Base-by-base conservation (phyloP, 2,888 invertebrate genomes). In the Oligia strigilis region DNA sequence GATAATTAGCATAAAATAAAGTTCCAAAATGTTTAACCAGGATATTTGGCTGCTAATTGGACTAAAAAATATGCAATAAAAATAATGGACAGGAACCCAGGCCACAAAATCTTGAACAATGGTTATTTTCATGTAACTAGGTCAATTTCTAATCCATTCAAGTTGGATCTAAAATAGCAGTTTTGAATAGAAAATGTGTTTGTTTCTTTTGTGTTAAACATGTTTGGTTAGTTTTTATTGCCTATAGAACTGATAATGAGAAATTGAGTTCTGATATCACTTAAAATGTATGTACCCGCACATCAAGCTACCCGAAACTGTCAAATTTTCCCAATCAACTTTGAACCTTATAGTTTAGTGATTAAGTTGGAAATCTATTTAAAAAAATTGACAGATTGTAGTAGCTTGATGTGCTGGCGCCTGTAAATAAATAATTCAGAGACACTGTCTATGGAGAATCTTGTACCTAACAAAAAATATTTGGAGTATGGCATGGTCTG, bases 141-240 rank as follows among this genome's bases (percentile, higher is more conserved):
- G 94, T 93, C 93, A 93, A 93, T 94, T 94, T 94, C 93, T 94
- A 94, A 94, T 93, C 91, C 90, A 93, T 93, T 93, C 90, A 90
- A 88, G 82, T 88, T 86, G 90, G 83, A 89, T 86, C 86, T 89
- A 88, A 92, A 91, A 86, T 89, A 81, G 81, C 75, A 84, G 85
- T 88, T 87, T 86, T 77, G 78, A 85, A 84, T 83, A 66, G 85
- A 66, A 79, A 49, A 70, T 55, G 23, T 80, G 75, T 81, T 75
- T 80, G 55, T 77, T 83, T 66, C 29, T 79, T 79, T 79, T 82
- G 46, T 69, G 23, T 72, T 69, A 55, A 67, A 76, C 67, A 70
- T 75, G 70, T 84, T 84, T 77, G 76, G 64, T 67, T 66, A 71
- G 67, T 64, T 77, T 87, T 81, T 77, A 87, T 77, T 75, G 62